Base-by-base conservation (phyloP, 1,140 invertebrate genomes). In the Phocides pigmalion region DNA sequence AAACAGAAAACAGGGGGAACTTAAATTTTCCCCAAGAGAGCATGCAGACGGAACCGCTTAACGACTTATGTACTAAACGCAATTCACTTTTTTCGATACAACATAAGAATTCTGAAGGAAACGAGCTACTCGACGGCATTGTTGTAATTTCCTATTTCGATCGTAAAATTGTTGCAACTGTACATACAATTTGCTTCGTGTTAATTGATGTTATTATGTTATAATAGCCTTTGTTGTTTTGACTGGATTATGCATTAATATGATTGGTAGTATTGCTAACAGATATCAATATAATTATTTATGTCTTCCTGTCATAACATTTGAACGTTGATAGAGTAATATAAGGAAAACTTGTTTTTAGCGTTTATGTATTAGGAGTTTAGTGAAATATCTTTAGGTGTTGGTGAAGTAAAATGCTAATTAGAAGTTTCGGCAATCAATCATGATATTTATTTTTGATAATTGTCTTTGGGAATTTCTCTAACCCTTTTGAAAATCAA, bases 21-120 rank as follows among this genome's bases (percentile, higher is more conserved):
- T 58, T 63, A 64, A 69, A 72, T 72, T 66, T 69, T 72, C 66
- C 70, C 67, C 67, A 46, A 62, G 70, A 69, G 70, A 69, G 70
- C 59, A 61, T 49, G 53, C 62, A 69, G 67, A 68, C 61, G 59
- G 58, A 62, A 62, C 58, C 46, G 41, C 58, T 62, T 61, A 61
- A 61, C 44, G 56, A 61, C 56, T 32, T 61, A 49, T 61, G 42
- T 62, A 62, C 46, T 25, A 41, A 62, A 50, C 32, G 58, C 56
- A 47, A 59, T 58, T 28, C 22, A 46, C 54, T 61, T 62, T 62
- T 51, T 54, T 41, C 58, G 58, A 50, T 50, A 62, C 58, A 61
- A 61, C 15, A 16, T 20, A 62, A 49, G 46, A 50, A 50, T 12
- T 16, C 17, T 37, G 58, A 62, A 62, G 58, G 46, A 62, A 62